Conservation (phyloP, 2,797 vertebrate genomes). For the Poeciliopsis paucimaculata region DNA sequence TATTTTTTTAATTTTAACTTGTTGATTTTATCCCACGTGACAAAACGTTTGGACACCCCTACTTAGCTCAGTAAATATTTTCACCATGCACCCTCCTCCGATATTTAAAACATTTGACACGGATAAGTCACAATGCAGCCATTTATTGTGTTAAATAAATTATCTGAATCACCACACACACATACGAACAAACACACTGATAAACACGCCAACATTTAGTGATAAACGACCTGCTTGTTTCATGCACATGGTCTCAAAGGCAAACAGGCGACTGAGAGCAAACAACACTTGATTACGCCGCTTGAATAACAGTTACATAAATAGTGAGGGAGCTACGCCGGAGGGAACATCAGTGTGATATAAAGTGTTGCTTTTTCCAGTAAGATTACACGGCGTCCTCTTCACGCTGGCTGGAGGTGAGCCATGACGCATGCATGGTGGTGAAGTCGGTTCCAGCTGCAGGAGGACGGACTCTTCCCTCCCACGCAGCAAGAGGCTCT, state of each 20-base stretch:
- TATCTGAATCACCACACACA: slow-evolving; percentile 63
- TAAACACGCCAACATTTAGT: slow-evolving; percentile 49
- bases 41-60: neutral
- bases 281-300: slow-evolving; percentile 67
- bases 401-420: slow-evolving; percentile 53
- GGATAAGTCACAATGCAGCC: slow-evolving; percentile 49
- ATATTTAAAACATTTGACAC: slow-evolving; percentile 1
- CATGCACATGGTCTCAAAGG: slow-evolving; percentile 68
- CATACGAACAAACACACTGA: slow-evolving; percentile 57
- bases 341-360: slow-evolving; percentile 54
- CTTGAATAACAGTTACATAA: slow-evolving; percentile 71
- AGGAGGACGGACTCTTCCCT: slow-evolving; percentile 33
- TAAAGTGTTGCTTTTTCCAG: slow-evolving; percentile 48
- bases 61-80: neutral
- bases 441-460: slow-evolving; percentile 49
- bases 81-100: neutral
- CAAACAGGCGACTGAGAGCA: slow-evolving; percentile 64
- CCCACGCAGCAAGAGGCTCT: slow-evolving; percentile 49
- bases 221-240: slow-evolving; percentile 31
- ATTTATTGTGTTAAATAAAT: slow-evolving; percentile 80
- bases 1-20: too few relatives aligned
- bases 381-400: slow-evolving; percentile 41
- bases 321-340: slow-evolving; percentile 66
- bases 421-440: slow-evolving; percentile 69
- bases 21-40: too few relatives aligned